Evolutionary conservation across 2,113 vertebrate genomes (phyloP), one percentile per base, ranked within the genome.

Genomic region (Lethenteron camtschaticum): DNA sequence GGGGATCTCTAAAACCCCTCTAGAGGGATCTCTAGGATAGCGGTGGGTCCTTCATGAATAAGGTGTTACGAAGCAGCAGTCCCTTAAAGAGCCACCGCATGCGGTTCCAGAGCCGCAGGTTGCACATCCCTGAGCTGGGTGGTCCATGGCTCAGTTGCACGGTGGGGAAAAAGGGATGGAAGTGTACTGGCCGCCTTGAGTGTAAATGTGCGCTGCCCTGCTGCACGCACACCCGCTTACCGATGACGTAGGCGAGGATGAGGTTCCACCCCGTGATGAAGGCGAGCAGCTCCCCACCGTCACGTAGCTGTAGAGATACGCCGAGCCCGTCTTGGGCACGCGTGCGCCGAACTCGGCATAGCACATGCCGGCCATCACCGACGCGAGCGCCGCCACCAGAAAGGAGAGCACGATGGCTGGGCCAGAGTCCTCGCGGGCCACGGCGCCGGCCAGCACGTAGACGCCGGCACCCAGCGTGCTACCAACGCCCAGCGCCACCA

Each of bases 221-320:
- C 41, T 7, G 41, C 41, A 41, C 41, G 4, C 8, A 68, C 56
- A 4, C 9, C 1, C 2, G 77, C 87, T 80, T 75, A 96, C 94
- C 94, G 0, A 97, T 96, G 71, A 96, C 75, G n/a, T 97, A 96
- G 55, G 91, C 86, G 6, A 96, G 86, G 77, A 97, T 96, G 75
- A 96, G 79, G 79, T 96, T 96, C 94, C 94, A 97, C 16, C 94
- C 94, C 0, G 94, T 96, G 79, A 96, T 83, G 72, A 96, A 97
- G 71, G 91, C 94, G 86, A 84, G 89, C 41, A 97, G 81, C 74
- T 97, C 94, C 0, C 94, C 0, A 96, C 90, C 0, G 91, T 96
- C 70, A 97, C 91, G 0, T 96, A 97, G 79, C 88, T 96, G 75
- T 97, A 97, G 55, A 96, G 85, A 76, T 96, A 97, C 8, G 91